A percentile compares a stretch with the other conserved stretches of the same genome.
Conservation (phyloP, 2,113 vertebrate genomes). For the Thermophis baileyi region DNA sequence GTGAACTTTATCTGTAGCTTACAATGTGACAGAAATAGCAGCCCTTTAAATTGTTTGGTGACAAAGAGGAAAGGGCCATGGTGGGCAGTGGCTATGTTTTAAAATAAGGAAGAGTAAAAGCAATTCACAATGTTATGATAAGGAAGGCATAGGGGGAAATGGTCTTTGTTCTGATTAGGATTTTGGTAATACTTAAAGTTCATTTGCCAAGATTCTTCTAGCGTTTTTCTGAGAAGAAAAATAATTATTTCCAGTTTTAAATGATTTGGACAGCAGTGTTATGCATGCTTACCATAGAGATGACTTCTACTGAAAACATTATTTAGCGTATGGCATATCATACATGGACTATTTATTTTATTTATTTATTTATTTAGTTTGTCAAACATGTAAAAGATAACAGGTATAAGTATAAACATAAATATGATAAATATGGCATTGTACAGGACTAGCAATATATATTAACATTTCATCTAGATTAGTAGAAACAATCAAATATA, state of each 20-base stretch:
- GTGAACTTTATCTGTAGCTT: slow-evolving; percentile 14
- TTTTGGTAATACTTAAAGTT: background rate
- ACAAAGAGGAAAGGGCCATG: background rate
- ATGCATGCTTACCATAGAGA: background rate
- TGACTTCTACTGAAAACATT: background rate
- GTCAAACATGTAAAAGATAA: no score
- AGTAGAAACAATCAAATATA: background rate
- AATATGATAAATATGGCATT: no score
- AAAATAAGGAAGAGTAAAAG: background rate
- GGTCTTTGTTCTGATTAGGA: background rate
- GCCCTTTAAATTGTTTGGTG: background rate
- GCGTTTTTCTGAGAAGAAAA: background rate
- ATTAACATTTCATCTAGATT: background rate
- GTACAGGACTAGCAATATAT: background rate
- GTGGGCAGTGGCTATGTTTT: background rate
- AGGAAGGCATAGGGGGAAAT: background rate
- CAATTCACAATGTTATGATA: slow-evolving; percentile 3
- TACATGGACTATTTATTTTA: no score
- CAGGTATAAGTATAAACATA: no score
- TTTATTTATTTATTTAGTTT: no score
- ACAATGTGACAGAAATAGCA: slow-evolving; percentile 18
- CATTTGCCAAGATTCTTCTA: background rate
- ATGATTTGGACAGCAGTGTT: background rate
- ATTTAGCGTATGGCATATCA: background rate
- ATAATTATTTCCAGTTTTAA: background rate